Evolutionary conservation across 2,797 vertebrate genomes (phyloP), one percentile per base, ranked within the genome.

Genomic region (Myotis planiceps): DNA sequence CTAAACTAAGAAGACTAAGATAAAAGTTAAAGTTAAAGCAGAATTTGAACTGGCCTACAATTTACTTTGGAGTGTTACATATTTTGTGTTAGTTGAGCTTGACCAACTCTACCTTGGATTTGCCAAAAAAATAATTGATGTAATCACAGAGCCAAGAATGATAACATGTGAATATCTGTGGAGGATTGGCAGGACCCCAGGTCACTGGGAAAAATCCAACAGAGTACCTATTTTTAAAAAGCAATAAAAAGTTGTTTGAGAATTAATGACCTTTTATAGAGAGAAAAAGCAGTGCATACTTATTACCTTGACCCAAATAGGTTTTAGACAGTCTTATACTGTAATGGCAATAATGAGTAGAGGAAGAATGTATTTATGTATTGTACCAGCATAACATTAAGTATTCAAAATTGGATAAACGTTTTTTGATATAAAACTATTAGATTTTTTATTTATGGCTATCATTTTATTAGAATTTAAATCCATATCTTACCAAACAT

Each of bases 101-200:
- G 96, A 98, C 92, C 96, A 92, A 74, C 32, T 94, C 65, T 85
- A 86, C 79, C 88, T 92, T 69, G 79, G 65, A 86, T 95, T 95
- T 96, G 96, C 96, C 97, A 98, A 96, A 94, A 97, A 97, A 97
- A 96, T 97, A 97, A 97, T 96, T 97, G 96, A 93, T 96, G 90
- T 95, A 75, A 93, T 88, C 85, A 87, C 21, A 87, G 86, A 96
- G 96, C 97, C 97, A 97, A 97, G 94, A 96, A 97, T 87, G 96
- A 98, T 97, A 96, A 91, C 94, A 96, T 83, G 94, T 94, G 97
- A 97, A 93, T 95, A 93, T 95, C 92, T 94, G 83, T 60, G 68
- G 60, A 92, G 49, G 81, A 84, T 34, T 97, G 97, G 96, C 96
- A 97, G 63, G 66, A 74, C 75, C 96, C 78, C 92, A 97, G 95